Evolutionary conservation across 2,888 invertebrate species (phyloP), one percentile per base, ranked within the genome.

Genomic region (Reticulitermes lucifugus): DNA sequence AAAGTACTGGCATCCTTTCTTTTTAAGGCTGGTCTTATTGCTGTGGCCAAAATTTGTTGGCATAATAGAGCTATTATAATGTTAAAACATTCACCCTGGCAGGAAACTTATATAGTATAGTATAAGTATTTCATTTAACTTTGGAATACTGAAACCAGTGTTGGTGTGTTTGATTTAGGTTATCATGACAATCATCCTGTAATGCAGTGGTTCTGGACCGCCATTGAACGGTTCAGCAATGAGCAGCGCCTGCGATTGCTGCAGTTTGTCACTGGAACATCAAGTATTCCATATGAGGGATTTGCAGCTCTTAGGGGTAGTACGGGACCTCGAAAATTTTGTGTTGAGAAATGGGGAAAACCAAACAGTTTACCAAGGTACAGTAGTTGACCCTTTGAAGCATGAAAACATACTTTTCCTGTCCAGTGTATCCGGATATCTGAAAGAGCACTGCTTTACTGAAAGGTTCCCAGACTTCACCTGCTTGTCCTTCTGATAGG

Each of bases 191-290:
- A 95, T 86, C 98, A 98, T 91, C 97, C 97, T 86, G 98, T 99
- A 87, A 96, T 99, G 85, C 93, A 96, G 88, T 99, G 98, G 98
- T 99, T 98, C 92, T 99, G 99, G 99, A 95, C 96, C 90, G 97
- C 98, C 80, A 98, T 99, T 87, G 98, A 97, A 91, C 94, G 94
- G 89, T 98, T 99, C 91, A 96, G 96, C 86, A 99, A 99, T 91
- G 98, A 99, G 90, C 97, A 98, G 89, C 94, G 99, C 22, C 92
- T 99, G 35, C 94, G 98, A 75, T 92, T 99, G 86, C 93, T 99
- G 60, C 98, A 98, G 92, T 99, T 99, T 92, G 99, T 99, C 86
- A 99, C 99, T 14, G 99, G 99, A 75, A 99, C 99, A 0, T 98
- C 98, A 0, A 98, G 98, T 89, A 97, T 99, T 89, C 99, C 99